These are phyloP conservation scores for Diorhabda sublineata DNA, from an alignment of 1,140 invertebrate species.

Conservation along the genomic window DNA sequence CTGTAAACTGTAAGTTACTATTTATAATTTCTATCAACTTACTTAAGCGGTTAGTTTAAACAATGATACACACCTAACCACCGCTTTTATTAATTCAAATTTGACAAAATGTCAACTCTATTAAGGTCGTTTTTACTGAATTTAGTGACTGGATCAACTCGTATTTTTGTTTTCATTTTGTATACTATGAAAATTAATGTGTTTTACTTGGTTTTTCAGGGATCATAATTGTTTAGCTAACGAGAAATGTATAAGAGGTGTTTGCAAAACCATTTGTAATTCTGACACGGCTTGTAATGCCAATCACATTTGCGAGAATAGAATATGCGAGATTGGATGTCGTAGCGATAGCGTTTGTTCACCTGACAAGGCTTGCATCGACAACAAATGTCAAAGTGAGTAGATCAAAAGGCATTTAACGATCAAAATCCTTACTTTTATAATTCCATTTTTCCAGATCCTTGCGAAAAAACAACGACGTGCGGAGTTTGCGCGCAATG, in stretches of 20 bases:
- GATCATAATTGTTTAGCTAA: constrained; percentile 77
- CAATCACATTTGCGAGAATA: constrained; percentile 81
- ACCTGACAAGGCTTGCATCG: constrained; percentile 69
- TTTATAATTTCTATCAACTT: neutral
- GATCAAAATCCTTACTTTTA: constrained; percentile 20
- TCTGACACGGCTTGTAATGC: constrained; percentile 73
- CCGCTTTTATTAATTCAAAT: no score
- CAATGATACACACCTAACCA: constrained; percentile 7
- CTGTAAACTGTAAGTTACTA: constrained; percentile 57
- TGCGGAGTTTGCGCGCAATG: constrained; percentile 84
- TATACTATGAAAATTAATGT: no score
- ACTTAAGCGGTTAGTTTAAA: neutral
- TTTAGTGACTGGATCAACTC: no score
- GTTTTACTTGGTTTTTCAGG: constrained; percentile 50
- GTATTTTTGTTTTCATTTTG: no score
- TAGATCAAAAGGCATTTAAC: constrained; percentile 21
- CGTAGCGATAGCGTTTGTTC: constrained; percentile 76
- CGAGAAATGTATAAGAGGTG: constrained; percentile 75
- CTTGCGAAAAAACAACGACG: constrained; percentile 59
- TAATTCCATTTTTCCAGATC: constrained; percentile 56
- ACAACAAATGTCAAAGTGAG: constrained; percentile 74
- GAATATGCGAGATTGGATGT: constrained; percentile 80
- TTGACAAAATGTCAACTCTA: no score
- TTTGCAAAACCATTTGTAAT: constrained; percentile 79
- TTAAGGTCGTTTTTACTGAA: no score